These are phyloP conservation scores for Dasypolia templi DNA, from an alignment of 2,888 invertebrate species.

Conservation along the genomic window DNA sequence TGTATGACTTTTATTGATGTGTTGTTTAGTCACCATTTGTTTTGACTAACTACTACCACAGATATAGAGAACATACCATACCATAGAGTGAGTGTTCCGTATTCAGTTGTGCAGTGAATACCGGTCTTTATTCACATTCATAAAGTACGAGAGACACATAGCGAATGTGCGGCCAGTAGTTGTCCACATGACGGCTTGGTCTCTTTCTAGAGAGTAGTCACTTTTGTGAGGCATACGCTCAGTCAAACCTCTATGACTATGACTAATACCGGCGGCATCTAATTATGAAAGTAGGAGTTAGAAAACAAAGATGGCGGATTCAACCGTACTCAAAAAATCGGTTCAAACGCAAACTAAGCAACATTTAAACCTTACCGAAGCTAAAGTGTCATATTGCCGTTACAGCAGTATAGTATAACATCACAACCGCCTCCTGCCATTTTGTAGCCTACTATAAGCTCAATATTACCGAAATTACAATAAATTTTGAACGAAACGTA, in stretches of 20 bases:
- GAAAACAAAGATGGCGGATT: slow-evolving; percentile 1
- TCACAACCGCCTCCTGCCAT: slow-evolving; percentile 83
- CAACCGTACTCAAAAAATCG: slow-evolving; percentile 61
- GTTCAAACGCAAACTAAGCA: slow-evolving; percentile 70
- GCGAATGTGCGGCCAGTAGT: no score
- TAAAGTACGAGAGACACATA: no score
- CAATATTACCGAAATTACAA: slow-evolving; percentile 72
- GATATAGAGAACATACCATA: no score
- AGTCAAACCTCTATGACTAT: no score
- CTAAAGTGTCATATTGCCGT: slow-evolving; percentile 75
- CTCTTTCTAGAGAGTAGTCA: no score
- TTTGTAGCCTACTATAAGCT: slow-evolving; percentile 81
- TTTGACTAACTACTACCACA: slow-evolving; percentile 18
- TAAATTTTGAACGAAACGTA: slow-evolving; percentile 69
- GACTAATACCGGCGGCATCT: no score
- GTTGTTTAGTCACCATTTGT: not conserved
- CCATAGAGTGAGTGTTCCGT: no score
- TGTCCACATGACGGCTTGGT: no score
- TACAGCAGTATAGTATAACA: slow-evolving; percentile 73
- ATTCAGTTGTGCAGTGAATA: no score
- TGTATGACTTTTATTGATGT: slow-evolving; percentile 11
- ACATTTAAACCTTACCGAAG: slow-evolving; percentile 72
- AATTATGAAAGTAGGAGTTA: not conserved
- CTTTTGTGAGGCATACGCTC: no score
- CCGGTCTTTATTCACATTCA: no score